These are phyloP conservation scores for Tipula lateralis DNA, from an alignment of 2,888 invertebrate species.

Conservation along the genomic window DNA sequence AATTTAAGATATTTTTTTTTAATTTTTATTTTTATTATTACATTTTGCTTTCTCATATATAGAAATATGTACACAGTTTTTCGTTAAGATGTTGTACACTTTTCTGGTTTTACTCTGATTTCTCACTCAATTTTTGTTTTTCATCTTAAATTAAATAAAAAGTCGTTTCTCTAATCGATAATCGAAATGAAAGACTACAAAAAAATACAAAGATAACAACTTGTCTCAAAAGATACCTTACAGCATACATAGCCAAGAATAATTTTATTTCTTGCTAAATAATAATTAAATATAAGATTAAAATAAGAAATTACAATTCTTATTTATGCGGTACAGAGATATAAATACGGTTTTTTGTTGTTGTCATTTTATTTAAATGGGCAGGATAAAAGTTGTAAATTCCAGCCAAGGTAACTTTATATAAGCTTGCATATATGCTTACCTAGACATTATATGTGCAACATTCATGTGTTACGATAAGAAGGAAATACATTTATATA, in stretches of 20 bases:
- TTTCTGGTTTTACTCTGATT: background rate
- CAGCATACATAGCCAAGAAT: background rate
- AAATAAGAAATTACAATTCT: conserved; percentile 6
- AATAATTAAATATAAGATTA: conserved; percentile 19
- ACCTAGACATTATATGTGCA: background rate
- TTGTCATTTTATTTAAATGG: background rate
- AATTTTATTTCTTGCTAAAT: background rate
- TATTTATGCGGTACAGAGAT: background rate
- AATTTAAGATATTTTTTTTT: background rate
- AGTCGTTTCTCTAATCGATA: conserved; percentile 19
- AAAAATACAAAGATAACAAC: background rate
- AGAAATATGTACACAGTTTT: background rate
- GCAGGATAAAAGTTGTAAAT: conserved; percentile 5
- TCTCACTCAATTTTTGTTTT: conserved; percentile 4
- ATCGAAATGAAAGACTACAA: background rate
- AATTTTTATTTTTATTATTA: background rate
- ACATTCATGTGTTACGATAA: background rate
- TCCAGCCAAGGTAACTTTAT: background rate
- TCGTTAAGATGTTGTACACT: background rate
- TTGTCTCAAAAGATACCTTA: conserved; percentile 24
- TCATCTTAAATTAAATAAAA: background rate
- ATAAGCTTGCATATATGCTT: background rate
- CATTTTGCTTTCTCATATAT: background rate
- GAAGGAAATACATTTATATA: background rate
- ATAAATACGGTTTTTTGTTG: background rate